These are phyloP conservation scores for Orthosia incerta DNA, from an alignment of 2,888 invertebrate species.

Conservation along the genomic window DNA sequence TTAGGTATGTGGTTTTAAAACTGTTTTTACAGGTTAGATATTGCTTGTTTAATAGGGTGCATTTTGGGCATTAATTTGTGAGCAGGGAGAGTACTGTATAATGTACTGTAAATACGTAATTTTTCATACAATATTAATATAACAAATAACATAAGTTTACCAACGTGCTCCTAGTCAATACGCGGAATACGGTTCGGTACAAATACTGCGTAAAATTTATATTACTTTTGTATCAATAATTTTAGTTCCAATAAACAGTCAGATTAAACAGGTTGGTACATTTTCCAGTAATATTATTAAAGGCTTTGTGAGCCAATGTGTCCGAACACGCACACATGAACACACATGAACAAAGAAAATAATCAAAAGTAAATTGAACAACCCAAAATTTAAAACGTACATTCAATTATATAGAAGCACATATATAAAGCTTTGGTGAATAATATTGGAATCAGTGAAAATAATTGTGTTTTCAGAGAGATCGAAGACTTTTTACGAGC, in stretches of 20 bases:
- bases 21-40: neutral
- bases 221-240: neutral
- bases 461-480: constrained; percentile 33
- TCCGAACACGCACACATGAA: neutral
- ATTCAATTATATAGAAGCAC: constrained; percentile 23
- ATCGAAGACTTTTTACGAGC: neutral
- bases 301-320: neutral
- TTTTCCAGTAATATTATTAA: constrained; percentile 3
- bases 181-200: neutral
- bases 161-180: neutral
- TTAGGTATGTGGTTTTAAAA: too few species aligned
- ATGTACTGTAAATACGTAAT: too few species aligned
- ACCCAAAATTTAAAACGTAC: constrained; percentile 25
- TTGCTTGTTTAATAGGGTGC: too few species aligned
- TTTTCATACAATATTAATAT: too few species aligned
- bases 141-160: neutral
- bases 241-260: neutral
- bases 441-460: constrained; percentile 32
- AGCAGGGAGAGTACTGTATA: too few species aligned
- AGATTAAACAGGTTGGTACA: neutral
- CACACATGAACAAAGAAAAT: constrained; percentile 34
- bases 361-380: constrained; percentile 28
- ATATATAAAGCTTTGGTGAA: constrained; percentile 15
- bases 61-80: neutral
- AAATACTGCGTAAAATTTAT: constrained; percentile 3